These are phyloP conservation scores for Neodiprion virginianus DNA, from an alignment of 1,140 invertebrate genomes.

Conservation along the genomic window DNA sequence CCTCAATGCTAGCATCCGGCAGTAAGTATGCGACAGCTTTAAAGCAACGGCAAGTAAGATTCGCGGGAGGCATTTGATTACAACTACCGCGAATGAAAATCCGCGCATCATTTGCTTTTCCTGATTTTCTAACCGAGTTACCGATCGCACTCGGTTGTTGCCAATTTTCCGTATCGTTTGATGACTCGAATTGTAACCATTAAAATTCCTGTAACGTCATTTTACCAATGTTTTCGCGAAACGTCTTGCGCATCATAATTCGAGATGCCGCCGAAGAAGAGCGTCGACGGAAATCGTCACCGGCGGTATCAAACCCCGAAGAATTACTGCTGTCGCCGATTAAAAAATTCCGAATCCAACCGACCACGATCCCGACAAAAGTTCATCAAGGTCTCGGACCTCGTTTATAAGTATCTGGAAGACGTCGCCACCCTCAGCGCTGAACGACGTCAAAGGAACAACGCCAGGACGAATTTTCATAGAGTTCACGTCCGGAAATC, in stretches of 20 bases:
- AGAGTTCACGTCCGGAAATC: constrained; percentile 20
- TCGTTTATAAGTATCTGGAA: constrained; percentile 42
- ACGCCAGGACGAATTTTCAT: constrained; percentile 36
- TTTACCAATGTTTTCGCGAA: background rate
- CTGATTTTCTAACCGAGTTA: too few relatives aligned
- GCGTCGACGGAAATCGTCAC: background rate
- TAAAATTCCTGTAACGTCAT: background rate
- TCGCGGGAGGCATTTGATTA: too few relatives aligned
- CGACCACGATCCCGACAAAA: background rate
- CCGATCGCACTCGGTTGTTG: too few relatives aligned
- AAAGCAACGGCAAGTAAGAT: too few relatives aligned
- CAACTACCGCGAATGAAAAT: too few relatives aligned
- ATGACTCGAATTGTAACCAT: too few relatives aligned
- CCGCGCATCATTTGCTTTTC: too few relatives aligned
- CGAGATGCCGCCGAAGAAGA: background rate
- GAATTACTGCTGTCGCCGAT: background rate
- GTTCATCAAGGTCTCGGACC: constrained; percentile 28
- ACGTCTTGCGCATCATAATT: background rate
- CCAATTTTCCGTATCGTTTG: too few relatives aligned
- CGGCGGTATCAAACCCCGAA: background rate
- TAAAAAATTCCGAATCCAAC: background rate
- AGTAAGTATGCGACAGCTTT: too few relatives aligned
- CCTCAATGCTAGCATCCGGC: too few relatives aligned
- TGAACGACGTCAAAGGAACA: constrained; percentile 28
- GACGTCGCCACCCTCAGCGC: constrained; percentile 26